Base-by-base conservation (phyloP, 2,888 invertebrate genomes). In the Ectropis crepuscularia region DNA sequence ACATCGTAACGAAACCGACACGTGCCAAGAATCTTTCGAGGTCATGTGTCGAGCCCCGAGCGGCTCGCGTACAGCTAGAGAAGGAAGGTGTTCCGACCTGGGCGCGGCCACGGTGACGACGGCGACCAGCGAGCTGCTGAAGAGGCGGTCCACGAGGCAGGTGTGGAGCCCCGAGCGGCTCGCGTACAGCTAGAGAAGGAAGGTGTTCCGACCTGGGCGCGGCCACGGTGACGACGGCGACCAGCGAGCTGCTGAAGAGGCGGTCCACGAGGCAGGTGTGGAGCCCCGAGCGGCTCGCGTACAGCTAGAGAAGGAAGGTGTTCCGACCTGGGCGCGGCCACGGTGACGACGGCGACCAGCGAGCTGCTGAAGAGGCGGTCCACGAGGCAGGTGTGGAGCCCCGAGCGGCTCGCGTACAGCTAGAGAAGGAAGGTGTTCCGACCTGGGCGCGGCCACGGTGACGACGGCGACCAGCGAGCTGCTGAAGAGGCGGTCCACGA, bases 341-440 rank as follows among this genome's bases (percentile, higher is more conserved):
- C 94, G 74, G 98, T 97, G 73, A 99, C 99, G 78, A 99, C 95
- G 65, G 99, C 99, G 83, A 99, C 98, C 78, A 99, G 94, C 77
- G 98, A 98, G 89, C 99, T 99, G 92, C 98, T 98, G 93, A 99
- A 99, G 71, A 99, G 95, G 68, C 99, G 94, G 90, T 99, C 99
- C 75, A 99, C 97, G 68, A 99, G 95, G 85, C 96, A 97, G 66
- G 97, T 96, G 86, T 97, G 97, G 88, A 97, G 97, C 47, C 95
- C 94, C 69, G 95, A 95, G 85, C 96, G 95, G 93, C 96, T 97
- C 84, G 97, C 96, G 85, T 98, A 98, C 77, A 98, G 97, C 87
- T 96, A 39, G 1, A 39, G 39, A 39, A 9, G 39, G 9, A 9
- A 39, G 39, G 48, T 10, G 48, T 5, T 28, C 0, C 16, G 6